Evolutionary conservation across 2,113 vertebrate genomes (phyloP).

Genomic region (Piaya cayana): DNA sequence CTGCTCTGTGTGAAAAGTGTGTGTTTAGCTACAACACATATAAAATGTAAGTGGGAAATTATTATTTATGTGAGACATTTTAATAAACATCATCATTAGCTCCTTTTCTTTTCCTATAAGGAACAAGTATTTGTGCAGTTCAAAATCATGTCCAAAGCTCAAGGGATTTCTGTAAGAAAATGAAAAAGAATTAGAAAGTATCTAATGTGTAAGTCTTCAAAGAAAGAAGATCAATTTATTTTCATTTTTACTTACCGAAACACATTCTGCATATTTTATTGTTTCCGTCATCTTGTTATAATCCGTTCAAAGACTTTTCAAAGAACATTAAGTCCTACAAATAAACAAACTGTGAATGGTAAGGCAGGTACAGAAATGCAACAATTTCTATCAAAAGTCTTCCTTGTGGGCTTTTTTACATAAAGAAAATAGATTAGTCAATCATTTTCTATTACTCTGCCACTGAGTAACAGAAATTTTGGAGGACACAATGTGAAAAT

Average conservation of each 20-base stretch:
- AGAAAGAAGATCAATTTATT: constrained; percentile 71
- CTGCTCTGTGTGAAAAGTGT: constrained; percentile 40
- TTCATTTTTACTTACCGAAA: constrained; percentile 78
- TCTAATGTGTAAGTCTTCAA: constrained; percentile 71
- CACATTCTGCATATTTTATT: constrained; percentile 73
- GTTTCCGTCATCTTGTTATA: constrained; percentile 73
- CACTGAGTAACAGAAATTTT: background rate
- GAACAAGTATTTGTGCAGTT: constrained; percentile 46
- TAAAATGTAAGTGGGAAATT: constrained; percentile 55
- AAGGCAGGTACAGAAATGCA: constrained; percentile 57
- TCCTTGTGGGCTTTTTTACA: constrained; percentile 28
- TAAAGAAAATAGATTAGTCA: constrained; percentile 27
- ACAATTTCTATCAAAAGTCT: constrained; percentile 53
- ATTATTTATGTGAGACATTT: constrained; percentile 68
- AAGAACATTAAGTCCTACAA: constrained; percentile 84
- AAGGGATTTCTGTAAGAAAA: constrained; percentile 76
- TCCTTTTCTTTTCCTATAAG: constrained; percentile 46
- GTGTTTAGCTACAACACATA: constrained; percentile 43
- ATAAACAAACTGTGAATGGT: constrained; percentile 68
- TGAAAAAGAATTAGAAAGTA: constrained; percentile 78
- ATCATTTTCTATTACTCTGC: background rate
- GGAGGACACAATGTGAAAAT: background rate
- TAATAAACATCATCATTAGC: constrained; percentile 73
- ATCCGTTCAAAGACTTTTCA: constrained; percentile 80
- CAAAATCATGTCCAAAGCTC: constrained; percentile 71